Base-by-base conservation (phyloP, 2,113 vertebrate species). In the Capreolus pygargus region DNA sequence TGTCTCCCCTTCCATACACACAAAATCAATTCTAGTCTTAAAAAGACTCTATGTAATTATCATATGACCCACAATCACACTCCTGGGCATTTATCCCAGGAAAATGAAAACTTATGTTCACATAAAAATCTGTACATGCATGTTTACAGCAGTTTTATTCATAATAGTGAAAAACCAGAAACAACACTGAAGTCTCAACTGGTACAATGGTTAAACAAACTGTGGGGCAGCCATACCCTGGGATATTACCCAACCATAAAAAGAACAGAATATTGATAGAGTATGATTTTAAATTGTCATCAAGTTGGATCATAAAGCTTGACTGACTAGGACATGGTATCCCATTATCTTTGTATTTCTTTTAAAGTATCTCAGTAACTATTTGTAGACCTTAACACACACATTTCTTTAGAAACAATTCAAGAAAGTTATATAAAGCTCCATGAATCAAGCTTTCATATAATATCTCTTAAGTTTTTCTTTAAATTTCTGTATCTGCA, bases 81-180 rank as follows among this genome's bases (percentile, higher is more conserved):
- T 95, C 79, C 58, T 91, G 91, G 91, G 89, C 81, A 94, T 78
- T 78, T 89, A 60, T 79, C 74, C 92, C 86, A 96, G 52, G 67
- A 96, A 97, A 95, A 95, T 61, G 92, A 91, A 97, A 95, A 85
- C n/a, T 50, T 81, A 83, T 1, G 54, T 64, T 96, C 84, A 95
- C 79, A 81, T 43, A 86, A 78, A 97, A 97, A 57, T n/a, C 81
- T 70, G 70, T 28, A 57, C 36, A 76, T 5, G 1, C 87, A 81
- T 85, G 85, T 95, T 89, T 85, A 61, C 2, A 79, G 92, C 79
- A 61, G 28, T 88, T 97, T 96, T 85, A 87, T 95, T 64, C 74
- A 2, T 87, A 76, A 79, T 2, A 64, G 61, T 76, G 33, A 67
- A 74, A 91, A 23, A n/a, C 54, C 4, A 57, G 54, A 43, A 89